A percentile compares a stretch with the other conserved stretches of the same genome.
phyloP scores from a whole-genome alignment of 2,797 vertebrate genomes.

The Simalia tracyae region DNA sequence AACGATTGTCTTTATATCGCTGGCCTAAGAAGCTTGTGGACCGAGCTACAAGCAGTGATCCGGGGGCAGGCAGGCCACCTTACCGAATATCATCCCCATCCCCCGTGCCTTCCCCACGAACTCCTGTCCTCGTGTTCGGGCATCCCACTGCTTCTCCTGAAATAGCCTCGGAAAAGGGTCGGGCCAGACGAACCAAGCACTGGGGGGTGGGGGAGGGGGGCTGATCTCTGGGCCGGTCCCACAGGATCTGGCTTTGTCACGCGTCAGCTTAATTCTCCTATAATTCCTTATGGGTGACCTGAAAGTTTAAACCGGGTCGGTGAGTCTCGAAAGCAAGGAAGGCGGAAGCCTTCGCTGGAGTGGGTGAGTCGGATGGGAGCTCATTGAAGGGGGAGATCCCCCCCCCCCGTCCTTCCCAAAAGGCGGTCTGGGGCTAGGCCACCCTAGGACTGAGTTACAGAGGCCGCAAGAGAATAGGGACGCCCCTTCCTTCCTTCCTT shows the following conservation, averaged over 20 bases:
- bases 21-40: background rate
- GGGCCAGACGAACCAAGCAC: background rate
- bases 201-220: background rate
- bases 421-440: constrained; percentile 74
- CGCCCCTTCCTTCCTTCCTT: background rate
- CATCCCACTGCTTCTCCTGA: background rate
- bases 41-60: background rate
- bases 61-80: background rate
- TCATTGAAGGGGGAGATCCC: constrained; percentile 43
- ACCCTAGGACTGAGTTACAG: constrained; percentile 66
- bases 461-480: constrained; percentile 50
- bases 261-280: constrained; percentile 54
- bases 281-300: constrained; percentile 66
- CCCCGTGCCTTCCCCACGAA: background rate
- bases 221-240: background rate
- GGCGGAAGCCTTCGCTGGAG: constrained; percentile 37
- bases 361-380: constrained; percentile 4
- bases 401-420: constrained; percentile 67
- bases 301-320: constrained; percentile 14
- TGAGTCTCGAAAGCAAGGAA: too few relatives aligned
- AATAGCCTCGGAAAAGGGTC: background rate
- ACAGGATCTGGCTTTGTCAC: constrained; percentile 51
- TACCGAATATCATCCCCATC: background rate
- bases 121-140: too few relatives aligned
- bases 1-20: background rate